Base-by-base conservation (phyloP, 2,797 vertebrate genomes). In the Sitta carolinensis region DNA sequence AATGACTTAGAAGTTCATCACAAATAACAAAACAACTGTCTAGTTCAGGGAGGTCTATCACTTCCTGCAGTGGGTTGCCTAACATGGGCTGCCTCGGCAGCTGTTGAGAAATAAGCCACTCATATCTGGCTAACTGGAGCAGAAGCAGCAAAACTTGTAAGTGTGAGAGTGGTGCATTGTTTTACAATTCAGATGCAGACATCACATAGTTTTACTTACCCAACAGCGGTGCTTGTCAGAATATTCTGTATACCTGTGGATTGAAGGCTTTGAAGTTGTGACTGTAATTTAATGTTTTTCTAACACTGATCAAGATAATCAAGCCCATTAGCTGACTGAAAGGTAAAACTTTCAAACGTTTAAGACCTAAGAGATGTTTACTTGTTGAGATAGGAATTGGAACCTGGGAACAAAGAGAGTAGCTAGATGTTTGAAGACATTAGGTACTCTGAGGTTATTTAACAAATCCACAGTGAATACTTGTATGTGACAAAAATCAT, bases 91-190 rank as follows among this genome's bases (percentile, higher is more conserved):
- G 87, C 15, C 57, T 70, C 2, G 7, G 76, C 26, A 62, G 32
- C 36, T 34, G 9, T 75, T 81, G 76, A 84, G 83, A 96, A 94
- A 88, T 73, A 88, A 82, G 68, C 66, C 40, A 45, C 38, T 76
- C 13, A 11, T 66, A 89, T 80, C 74, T 68, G 81, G 27, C 66
- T 50, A 69, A 73, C 86, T 51, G 45, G 72, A 91, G 61, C 40
- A 75, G 30, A 9, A 72, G 30, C 32, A 75, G 48, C 29, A 40
- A 50, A 75, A 75, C 12, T 55, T 23, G 16, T 66, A 40, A 36
- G 17, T 43, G 43, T 45, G 64, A 29, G 29, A 68, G 36, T 13
- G 1, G 7, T 36, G 23, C 27, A 13, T 25, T 72, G 20, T 77
- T 83, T 52, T 45, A 27, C 21, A 14, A 45, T 64, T 61, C 47